Percentiles rank a stretch among this genome's conserved stretches.
Evolutionary conservation across 1,140 invertebrate species (phyloP).

Genomic region (Dendrolimus kikuchii): DNA sequence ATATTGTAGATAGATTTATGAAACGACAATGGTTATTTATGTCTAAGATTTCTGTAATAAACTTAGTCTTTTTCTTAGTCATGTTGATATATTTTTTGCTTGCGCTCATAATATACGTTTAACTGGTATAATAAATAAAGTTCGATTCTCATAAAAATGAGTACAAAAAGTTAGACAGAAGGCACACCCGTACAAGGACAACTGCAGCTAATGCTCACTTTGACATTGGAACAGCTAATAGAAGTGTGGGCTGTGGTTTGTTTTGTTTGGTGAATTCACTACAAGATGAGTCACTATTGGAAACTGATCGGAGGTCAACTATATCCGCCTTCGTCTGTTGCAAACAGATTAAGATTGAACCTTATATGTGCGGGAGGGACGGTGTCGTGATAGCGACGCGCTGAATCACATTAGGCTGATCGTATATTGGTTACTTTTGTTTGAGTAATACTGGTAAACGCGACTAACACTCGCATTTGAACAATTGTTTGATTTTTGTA

Average conservation of each 20-base stretch:
- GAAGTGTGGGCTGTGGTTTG: conserved; percentile 13
- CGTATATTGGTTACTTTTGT: too few relatives aligned
- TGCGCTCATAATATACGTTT: too few relatives aligned
- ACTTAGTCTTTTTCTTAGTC: too few relatives aligned
- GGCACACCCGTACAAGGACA: not conserved
- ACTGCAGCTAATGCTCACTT: not conserved
- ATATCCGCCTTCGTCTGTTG: conserved; percentile 29
- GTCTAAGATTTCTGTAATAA: too few relatives aligned
- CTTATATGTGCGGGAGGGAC: not conserved
- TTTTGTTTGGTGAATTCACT: conserved; percentile 23
- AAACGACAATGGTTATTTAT: too few relatives aligned
- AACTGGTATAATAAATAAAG: not conserved
- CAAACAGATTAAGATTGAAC: conserved; percentile 9
- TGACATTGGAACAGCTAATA: conserved; percentile 13
- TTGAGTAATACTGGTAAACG: too few relatives aligned
- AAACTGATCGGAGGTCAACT: conserved; percentile 31
- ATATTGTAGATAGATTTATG: too few relatives aligned
- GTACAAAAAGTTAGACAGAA: not conserved
- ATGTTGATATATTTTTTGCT: too few relatives aligned
- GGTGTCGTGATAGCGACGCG: too few relatives aligned
- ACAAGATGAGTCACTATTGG: conserved; percentile 32
- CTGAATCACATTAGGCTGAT: too few relatives aligned
- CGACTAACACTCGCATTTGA: too few relatives aligned
- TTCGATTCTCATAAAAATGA: not conserved
- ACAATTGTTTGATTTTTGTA: too few relatives aligned